Base-by-base conservation (phyloP, 2,113 vertebrate species). In the Vidua chalybeata region DNA sequence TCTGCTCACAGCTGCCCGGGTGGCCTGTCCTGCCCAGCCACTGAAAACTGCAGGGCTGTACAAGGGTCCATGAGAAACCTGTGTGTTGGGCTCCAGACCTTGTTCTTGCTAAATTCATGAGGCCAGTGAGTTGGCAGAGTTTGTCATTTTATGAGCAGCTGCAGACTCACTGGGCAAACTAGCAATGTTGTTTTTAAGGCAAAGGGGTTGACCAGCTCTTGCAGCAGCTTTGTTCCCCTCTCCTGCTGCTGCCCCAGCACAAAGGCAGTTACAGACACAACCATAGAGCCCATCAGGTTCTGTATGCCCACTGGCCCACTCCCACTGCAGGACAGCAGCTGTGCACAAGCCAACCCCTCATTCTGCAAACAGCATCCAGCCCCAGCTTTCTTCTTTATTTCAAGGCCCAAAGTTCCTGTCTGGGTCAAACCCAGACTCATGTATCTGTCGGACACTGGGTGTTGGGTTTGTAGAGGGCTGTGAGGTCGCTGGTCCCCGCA, bases 251-350 rank as follows among this genome's bases (percentile, higher is more conserved):
- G 27, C 16, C 33, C 31, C 35, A 75, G 62, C 19, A 43, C 54
- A 81, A 13, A 73, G 48, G 43, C 31, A 37, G n/a, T 49, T 45
- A 43, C 43, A 43, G 56, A 37, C 12, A 17, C 18, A 63, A 2
- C 56, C 18, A 9, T 51, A 15, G 72, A 71, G 48, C 63, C 54
- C 26, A 26, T 33, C 26, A 7, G 63, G 41, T 14, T 55, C 37
- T 45, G 14, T 3, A 0, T 21, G 46, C 51, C 33, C n/a, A 16
- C 20, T 0, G 0, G 10, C 37, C 16, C 26, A 15, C 30, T 35
- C 18, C 22, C 9, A 0, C 24, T 8, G 30, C 8, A 8, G 35
- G 18, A 15, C 35, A 48, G 23, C 11, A 16, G 10, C 81, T 5
- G 2, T 11, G 11, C 33, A 21, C 43, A 31, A 55, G 15, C 31